Base-by-base conservation (phyloP, 2,797 vertebrate species). In the Lophotriccus pileatus region DNA sequence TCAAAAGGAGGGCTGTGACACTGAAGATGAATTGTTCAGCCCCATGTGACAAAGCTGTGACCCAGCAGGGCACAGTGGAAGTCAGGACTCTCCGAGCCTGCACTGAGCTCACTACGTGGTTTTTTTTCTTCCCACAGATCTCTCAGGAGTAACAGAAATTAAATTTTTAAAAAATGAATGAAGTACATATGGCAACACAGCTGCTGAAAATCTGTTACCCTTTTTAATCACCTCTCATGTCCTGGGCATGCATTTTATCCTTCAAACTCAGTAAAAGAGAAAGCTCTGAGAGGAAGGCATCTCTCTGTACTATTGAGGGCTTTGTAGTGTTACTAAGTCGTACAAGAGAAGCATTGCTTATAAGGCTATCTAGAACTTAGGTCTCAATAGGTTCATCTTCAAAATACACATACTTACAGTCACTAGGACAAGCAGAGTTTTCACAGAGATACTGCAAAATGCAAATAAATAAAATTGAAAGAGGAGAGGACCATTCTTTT, bases 181-280 rank as follows among this genome's bases (percentile, higher is more conserved):
- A 93, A 90, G 59, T 92, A 67, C 94, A 93, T 88, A 92, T 95
- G 94, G 91, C 73, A 87, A 90, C 87, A 86, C 96, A 97, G 75
- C 81, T 96, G 91, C 67, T 89, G 87, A 84, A 95, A 96, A 96
- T 84, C 83, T 96, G 90, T 90, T 90, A 64, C 83, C 70, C 53
- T 95, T 94, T 96, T 92, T 86, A 94, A 95, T 96, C 93, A 95
- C 75, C 67, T 90, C 89, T 84, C 4, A 0, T 79, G 52, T 92
- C 79, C 74, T 88, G 36, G 20, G 39, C 63, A 64, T 56, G n/a
- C 14, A 69, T 96, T 91, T 81, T 68, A 78, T 94, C 76, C 66
- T 84, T 94, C 64, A 49, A 87, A 80, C 20, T 67, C 41, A 79
- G 58, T 63, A 74, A 86, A 85, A 91, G 44, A 28, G 32, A 81